Evolutionary conservation across 2,888 invertebrate genomes (phyloP), one percentile per base, ranked within the genome.

Genomic region (Sminthurinus aureus): DNA sequence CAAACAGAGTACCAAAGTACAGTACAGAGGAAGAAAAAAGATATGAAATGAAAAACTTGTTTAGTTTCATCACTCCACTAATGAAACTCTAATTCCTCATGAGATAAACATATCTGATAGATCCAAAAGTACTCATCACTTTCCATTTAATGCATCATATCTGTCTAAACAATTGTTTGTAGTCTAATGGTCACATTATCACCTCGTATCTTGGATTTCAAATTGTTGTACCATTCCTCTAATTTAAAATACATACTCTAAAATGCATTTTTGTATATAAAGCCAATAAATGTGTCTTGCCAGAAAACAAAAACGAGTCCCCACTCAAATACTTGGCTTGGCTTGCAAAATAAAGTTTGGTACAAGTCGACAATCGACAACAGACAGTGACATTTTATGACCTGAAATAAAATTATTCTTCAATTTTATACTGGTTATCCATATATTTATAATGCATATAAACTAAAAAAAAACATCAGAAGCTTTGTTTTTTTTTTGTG

Each of bases 21-120:
- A 15, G 74, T 0, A 64, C 1, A 22, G 22, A 64, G 69, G 9
- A 69, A n/a, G 13, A 69, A 20, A 58, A 73, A 67, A 66, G 73
- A 3, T 71, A 51, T 81, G 73, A 81, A 81, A 73, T 13, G 73
- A 71, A 81, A 71, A 81, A 81, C 80, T 81, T 81, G 73, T 74
- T 81, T 74, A 51, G 58, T 67, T 50, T 73, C 80, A 81, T 81
- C 73, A 71, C 24, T 73, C 20, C 74, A 52, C 80, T 81, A 81
- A 81, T 81, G 80, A 81, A 81, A 73, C 74, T 73, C 58, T 81
- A 81, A 81, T 81, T 79, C 79, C 73, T 51, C 73, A 73, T 73
- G 26, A 52, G 51, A 71, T 80, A 71, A 52, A 51, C n/a, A 15
- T 71, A 18, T 13, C 12, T 71, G 80, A 81, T 81, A 81, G 73